Conservation (phyloP, 2,888 invertebrate genomes). For the Trisateles emortualis region DNA sequence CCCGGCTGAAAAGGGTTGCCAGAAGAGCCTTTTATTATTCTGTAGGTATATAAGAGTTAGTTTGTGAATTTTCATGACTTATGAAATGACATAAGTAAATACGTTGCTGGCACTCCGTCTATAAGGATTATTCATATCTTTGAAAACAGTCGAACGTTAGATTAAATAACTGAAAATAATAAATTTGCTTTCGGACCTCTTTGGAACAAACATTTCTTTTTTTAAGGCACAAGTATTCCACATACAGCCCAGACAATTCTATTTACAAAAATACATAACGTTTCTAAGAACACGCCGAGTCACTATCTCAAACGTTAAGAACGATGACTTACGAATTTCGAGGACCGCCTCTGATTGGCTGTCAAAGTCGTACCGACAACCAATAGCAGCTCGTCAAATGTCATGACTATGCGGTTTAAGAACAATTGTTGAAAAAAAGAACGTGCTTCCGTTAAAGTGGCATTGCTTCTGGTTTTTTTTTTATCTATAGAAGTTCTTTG, state of each 20-base stretch:
- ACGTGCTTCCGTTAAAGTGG: conserved; percentile 83
- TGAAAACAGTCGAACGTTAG: too few species aligned
- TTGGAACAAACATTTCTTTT: conserved; percentile 5
- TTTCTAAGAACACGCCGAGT: conserved; percentile 60
- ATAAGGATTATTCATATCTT: too few species aligned
- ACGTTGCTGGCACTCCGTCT: too few species aligned
- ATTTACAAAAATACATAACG: conserved; percentile 52
- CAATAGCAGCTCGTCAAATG: conserved; percentile 84
- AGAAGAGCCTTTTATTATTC: too few species aligned
- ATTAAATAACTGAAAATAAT: too few species aligned
- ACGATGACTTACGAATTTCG: conserved; percentile 82
- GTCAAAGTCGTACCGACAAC: conserved; percentile 79
- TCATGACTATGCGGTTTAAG: conserved; percentile 79
- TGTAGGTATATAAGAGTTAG: too few species aligned
- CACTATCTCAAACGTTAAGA: conserved; percentile 81
- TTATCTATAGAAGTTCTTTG: conserved; percentile 59
- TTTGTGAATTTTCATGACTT: too few species aligned
- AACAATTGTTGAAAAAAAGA: conserved; percentile 77
- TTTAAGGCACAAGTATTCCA: conserved; percentile 8
- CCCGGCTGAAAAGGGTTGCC: too few species aligned
- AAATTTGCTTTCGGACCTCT: not conserved
- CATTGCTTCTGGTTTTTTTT: conserved; percentile 72
- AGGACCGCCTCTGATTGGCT: conserved; percentile 81
- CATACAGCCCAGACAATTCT: conserved; percentile 37
- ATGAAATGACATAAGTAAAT: too few species aligned